Base-by-base conservation (phyloP, 2,113 vertebrate species). In the Aptenodytes patagonicus region DNA sequence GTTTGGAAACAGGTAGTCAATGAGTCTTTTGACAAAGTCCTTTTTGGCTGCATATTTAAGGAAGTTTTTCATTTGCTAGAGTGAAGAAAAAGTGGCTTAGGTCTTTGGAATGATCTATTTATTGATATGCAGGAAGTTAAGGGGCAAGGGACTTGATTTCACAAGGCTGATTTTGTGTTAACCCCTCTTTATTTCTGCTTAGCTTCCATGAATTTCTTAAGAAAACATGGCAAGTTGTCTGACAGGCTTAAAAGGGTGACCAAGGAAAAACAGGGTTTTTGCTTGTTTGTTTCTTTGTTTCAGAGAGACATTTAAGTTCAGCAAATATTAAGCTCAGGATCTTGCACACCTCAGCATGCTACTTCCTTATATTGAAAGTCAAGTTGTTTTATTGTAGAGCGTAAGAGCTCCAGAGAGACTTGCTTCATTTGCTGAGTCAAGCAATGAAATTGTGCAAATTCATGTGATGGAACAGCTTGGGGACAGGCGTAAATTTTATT, bases 191-290 rank as follows among this genome's bases (percentile, higher is more conserved):
- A n/a, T 38, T 80, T 77, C 54, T 75, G 4, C 83, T 94, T 52
- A 40, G 25, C 5, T 86, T 83, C 12, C 14, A 21, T 42, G 0
- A 46, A 46, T 55, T 78, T 75, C 17, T 90, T 76, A 80, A 71
- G 65, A 55, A 92, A 61, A 46, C 4, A 14, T 14, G 13, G 0
- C 15, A 60, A 38, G 9, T 40, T 88, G 13, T 46, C 13, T 28
- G 14, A 36, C 8, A n/a, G 13, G 21, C n/a, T 75, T 79, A 44
- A 78, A 83, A 62, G 10, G 1, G 0, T 71, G 36, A 40, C 8
- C 5, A 34, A 57, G 14, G 4, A 26, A 88, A 55, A 71, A 10
- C 2, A 24, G 4, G 2, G 0, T 2, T 1, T 51, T 40, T 73
- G 4, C 12, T 40, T 81, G 1, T 26, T 72, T 62, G 2, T 26